Conservation (phyloP, 2,888 invertebrate species). For the Brachycybe producta region DNA sequence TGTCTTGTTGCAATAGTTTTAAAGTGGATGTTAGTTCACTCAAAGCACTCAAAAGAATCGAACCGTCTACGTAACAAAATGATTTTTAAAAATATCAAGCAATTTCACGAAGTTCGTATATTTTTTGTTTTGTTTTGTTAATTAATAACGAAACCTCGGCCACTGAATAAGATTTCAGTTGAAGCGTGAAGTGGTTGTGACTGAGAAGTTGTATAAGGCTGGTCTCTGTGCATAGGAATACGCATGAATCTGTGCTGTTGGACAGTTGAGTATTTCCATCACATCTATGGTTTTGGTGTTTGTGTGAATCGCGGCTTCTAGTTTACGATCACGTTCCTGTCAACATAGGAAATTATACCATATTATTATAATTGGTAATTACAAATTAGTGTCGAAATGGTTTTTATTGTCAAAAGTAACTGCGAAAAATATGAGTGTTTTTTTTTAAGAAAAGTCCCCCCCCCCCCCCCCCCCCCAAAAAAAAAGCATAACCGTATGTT, state of each 20-base stretch:
- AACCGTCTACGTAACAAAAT: conserved; percentile 9
- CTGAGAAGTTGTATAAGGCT: background rate
- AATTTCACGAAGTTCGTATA: too few species aligned
- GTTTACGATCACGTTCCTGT: conserved; percentile 15
- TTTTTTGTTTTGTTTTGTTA: too few species aligned
- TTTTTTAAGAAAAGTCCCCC: too few species aligned
- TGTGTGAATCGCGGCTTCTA: conserved; percentile 15
- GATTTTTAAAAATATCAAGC: too few species aligned
- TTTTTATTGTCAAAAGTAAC: too few species aligned
- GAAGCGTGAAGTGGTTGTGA: background rate
- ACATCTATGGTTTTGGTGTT: conserved; percentile 10
- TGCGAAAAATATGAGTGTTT: too few species aligned
- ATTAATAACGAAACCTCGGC: too few species aligned
- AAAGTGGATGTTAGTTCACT: conserved; percentile 10
- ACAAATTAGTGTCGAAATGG: too few species aligned
- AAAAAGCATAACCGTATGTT: too few species aligned
- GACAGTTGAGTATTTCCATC: conserved; percentile 18
- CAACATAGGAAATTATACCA: background rate
- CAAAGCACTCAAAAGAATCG: conserved; percentile 4
- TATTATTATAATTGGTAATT: too few species aligned
- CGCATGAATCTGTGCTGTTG: conserved; percentile 10
- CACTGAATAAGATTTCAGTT: too few species aligned
- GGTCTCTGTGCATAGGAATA: background rate
- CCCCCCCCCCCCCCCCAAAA: too few species aligned
- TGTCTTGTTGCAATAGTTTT: conserved; percentile 14